phyloP scores from a whole-genome alignment of 2,113 vertebrate species.

The Psittacara wagleri region DNA sequence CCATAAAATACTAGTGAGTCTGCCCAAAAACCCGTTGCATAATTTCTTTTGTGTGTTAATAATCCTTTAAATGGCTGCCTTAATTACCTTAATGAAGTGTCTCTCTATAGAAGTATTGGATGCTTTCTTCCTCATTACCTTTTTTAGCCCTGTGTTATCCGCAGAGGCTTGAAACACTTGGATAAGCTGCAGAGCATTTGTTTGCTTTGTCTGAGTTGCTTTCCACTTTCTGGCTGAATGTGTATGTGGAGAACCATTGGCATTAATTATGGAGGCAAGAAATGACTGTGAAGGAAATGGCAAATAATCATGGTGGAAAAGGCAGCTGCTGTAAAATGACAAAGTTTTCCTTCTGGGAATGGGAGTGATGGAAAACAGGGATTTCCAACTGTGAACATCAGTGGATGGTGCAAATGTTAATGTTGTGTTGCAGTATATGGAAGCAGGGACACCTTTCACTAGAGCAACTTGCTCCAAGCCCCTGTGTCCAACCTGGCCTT shows the following conservation, averaged over 20 bases:
- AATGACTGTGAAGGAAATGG: neutral
- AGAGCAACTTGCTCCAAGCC: neutral
- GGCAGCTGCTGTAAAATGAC: neutral
- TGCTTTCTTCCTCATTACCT: neutral
- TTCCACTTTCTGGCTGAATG: neutral
- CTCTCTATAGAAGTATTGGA: slow-evolving; percentile 10
- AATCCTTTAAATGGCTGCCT: neutral
- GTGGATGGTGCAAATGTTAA: neutral
- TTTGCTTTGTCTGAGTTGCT: neutral
- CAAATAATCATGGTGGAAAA: neutral
- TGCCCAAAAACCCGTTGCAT: neutral
- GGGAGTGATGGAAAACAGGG: neutral
- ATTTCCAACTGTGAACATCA: neutral
- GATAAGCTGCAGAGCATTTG: neutral
- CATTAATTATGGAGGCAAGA: neutral
- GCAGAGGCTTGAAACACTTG: neutral
- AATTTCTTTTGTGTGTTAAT: slow-evolving; percentile 39
- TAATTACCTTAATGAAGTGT: slow-evolving; percentile 53
- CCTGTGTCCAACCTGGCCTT: neutral
- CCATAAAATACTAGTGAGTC: neutral
- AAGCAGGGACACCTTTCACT: neutral
- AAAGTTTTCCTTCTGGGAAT: neutral
- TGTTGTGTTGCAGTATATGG: neutral
- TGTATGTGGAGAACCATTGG: neutral
- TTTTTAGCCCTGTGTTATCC: neutral